Conservation (phyloP, 2,797 vertebrate species). For the Hafferia zeledoni region DNA sequence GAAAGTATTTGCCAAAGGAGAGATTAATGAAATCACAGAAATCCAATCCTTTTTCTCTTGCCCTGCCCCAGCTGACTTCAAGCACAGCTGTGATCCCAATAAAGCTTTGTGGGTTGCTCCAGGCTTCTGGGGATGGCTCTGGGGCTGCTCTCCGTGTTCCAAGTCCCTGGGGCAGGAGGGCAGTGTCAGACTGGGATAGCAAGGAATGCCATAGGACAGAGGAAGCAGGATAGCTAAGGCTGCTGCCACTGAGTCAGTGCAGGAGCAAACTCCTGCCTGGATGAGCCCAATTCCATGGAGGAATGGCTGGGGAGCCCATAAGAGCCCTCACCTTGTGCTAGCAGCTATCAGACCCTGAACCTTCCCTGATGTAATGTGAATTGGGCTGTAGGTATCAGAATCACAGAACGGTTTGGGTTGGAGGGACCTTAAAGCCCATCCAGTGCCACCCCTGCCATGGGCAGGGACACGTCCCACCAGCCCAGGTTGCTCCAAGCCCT, state of each 20-base stretch:
- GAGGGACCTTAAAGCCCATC: background rate
- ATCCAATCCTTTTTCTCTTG: background rate
- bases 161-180: background rate
- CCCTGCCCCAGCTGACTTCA: background rate
- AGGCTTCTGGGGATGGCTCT: background rate
- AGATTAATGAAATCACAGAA: background rate
- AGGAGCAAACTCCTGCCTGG: background rate
- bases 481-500: background rate
- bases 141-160: background rate
- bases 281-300: accelerated
- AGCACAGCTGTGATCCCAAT: background rate
- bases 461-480: background rate
- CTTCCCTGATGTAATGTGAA: background rate
- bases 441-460: no score
- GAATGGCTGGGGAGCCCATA: background rate
- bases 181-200: background rate
- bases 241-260: background rate
- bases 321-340: background rate
- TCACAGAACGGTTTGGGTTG: background rate
- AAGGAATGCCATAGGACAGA: background rate
- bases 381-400: background rate
- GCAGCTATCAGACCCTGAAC: background rate
- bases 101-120: background rate
- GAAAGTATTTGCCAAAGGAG: background rate
- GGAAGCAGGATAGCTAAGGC: background rate